These are phyloP conservation scores for Chelonus formosanus DNA, from an alignment of 2,888 invertebrate genomes.

Conservation along the genomic window DNA sequence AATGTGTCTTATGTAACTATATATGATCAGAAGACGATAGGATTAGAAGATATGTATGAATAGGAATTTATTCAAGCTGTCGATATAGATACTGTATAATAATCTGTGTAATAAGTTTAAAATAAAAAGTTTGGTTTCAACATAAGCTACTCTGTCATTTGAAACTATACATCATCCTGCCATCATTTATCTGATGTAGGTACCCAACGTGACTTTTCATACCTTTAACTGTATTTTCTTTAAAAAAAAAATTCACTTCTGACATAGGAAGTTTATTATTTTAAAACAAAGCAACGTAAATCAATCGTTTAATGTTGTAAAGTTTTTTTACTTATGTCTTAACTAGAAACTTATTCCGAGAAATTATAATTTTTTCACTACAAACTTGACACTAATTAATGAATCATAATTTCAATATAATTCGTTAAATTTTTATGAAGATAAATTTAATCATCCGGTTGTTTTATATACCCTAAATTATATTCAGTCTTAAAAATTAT, in stretches of 20 bases:
- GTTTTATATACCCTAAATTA: no score
- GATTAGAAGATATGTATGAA: conserved; percentile 5
- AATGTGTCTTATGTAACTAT: conserved; percentile 25
- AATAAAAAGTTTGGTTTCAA: background rate
- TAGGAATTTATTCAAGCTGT: conserved; percentile 21
- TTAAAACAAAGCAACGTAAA: no score
- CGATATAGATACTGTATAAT: conserved; percentile 6
- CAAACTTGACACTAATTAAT: no score
- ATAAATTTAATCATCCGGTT: no score
- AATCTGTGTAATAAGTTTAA: background rate
- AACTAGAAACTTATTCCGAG: no score
- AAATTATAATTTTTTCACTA: no score
- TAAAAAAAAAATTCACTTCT: background rate
- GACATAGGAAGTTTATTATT: background rate
- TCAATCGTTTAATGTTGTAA: no score
- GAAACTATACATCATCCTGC: conserved; percentile 20
- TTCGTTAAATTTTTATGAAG: no score
- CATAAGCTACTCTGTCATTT: background rate
- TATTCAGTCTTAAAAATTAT: no score
- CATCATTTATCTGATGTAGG: conserved; percentile 14
- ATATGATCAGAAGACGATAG: conserved; percentile 12
- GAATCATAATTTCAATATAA: no score
- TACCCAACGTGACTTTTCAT: background rate
- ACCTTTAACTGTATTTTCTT: background rate
- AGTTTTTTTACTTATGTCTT: no score